Evolutionary conservation across 2,797 vertebrate species (phyloP), one percentile per base, ranked within the genome.

Genomic region (Florisuga fusca): DNA sequence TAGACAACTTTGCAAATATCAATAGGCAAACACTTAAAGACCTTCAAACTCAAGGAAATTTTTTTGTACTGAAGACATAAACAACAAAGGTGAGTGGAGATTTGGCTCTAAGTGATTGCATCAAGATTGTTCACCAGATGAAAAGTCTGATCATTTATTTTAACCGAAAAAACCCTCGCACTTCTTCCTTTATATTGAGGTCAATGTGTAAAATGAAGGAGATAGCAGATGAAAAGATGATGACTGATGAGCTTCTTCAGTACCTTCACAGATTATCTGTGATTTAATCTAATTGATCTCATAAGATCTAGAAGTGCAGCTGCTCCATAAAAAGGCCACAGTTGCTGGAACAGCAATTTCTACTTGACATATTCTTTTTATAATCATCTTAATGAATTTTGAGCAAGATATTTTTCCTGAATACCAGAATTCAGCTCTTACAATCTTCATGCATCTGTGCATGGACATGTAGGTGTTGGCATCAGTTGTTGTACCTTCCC

Each of bases 401-500:
- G 58, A 84, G 69, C 45, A 67, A 74, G 48, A 59, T 63, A 66
- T 10, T 38, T 93, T 87, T 38, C 36, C 50, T 76, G 41, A 72
- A 1, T 45, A 88, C 43, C 17, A 90, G 45, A 92, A 81, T 59
- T 86, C 41, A 73, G 14, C 59, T 17, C 34, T 93, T 73, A 62
- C 22, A 90, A 62, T 58, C 74, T 92, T 84, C 64, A 89, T 79
- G 67, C 71, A 81, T 75, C 63, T 75, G 25, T 93, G 77, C 63
- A 50, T 43, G 69, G 45, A 81, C 0, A 0, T 45, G 50, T 79
- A 73, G 68, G 34, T 86, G 87, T 83, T 85, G 81, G 33, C 57
- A 93, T 90, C 33, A 38, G 86, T 63, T 93, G 43, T n/a, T 84
- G 17, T 58, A 91, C 33, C 62, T 82, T 88, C 36, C 75, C 57